A percentile compares a stretch with the other conserved stretches of the same genome.
Evolutionary conservation across 2,888 invertebrate genomes (phyloP).

Genomic region (Andrena trimmerana): DNA sequence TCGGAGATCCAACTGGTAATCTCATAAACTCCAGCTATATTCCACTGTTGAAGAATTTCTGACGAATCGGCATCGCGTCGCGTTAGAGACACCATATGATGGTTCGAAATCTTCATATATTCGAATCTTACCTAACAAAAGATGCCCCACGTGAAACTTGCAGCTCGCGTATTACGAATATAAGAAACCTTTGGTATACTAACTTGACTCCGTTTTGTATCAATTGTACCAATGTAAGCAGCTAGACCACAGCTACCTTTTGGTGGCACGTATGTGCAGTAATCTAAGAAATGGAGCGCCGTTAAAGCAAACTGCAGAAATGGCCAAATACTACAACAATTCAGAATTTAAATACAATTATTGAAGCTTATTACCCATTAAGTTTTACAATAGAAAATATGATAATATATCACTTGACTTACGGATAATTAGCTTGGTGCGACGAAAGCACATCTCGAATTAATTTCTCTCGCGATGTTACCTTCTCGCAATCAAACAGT

Average conservation of each 20-base stretch:
- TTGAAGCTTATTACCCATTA: neutral
- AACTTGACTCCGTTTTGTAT: conserved; percentile 77
- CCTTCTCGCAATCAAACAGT: conserved; percentile 80
- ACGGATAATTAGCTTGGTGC: conserved; percentile 82
- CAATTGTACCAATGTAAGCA: conserved; percentile 78
- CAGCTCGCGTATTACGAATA: neutral
- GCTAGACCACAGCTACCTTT: conserved; percentile 81
- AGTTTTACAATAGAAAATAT: conserved; percentile 6
- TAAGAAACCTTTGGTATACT: conserved; percentile 22
- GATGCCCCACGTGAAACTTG: conserved; percentile 13
- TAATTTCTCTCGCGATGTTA: conserved; percentile 73
- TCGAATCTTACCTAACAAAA: conserved; percentile 62
- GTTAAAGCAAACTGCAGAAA: conserved; percentile 77
- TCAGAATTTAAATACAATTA: conserved; percentile 12
- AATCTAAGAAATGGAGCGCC: conserved; percentile 81
- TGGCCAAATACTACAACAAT: conserved; percentile 77
- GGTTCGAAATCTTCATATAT: conserved; percentile 57
- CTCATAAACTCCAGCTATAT: conserved; percentile 78
- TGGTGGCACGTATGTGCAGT: conserved; percentile 81
- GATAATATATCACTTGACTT: conserved; percentile 48
- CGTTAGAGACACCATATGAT: conserved; percentile 77
- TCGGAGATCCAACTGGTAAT: conserved; percentile 78
- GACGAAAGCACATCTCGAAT: conserved; percentile 78
- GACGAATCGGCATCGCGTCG: conserved; percentile 73
- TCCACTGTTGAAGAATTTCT: conserved; percentile 81